Evolutionary conservation across 1,140 invertebrate species (phyloP).

Genomic region (Ostrea denselamellosa): DNA sequence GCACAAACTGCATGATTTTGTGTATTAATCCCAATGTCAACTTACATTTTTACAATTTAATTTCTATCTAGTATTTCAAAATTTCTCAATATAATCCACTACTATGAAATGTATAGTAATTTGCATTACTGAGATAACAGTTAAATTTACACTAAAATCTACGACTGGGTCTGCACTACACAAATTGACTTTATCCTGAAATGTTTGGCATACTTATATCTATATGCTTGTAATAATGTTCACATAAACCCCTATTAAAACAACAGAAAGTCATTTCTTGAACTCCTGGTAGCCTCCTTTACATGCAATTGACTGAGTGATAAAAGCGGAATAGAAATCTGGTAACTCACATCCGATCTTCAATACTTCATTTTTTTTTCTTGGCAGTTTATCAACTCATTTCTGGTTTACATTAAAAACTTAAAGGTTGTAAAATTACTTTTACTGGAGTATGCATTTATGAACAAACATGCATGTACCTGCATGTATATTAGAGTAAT

Average conservation of each 20-base stretch:
- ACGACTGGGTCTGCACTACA: no score
- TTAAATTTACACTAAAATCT: no score
- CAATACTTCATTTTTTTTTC: not conserved
- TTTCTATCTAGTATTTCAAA: no score
- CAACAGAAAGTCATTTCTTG: conserved; percentile 20
- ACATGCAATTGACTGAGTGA: conserved; percentile 13
- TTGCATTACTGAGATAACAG: no score
- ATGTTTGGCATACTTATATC: no score
- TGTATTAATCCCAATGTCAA: no score
- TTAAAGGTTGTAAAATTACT: conserved; percentile 20
- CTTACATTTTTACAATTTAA: no score
- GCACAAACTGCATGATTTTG: no score
- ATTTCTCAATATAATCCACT: no score
- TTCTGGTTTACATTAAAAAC: conserved; percentile 22
- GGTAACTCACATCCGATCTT: conserved; percentile 29
- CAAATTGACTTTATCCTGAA: no score
- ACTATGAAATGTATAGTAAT: no score
- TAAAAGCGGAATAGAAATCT: conserved; percentile 11
- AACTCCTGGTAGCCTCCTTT: conserved; percentile 9
- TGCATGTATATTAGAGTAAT: not conserved
- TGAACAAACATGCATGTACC: conserved; percentile 20
- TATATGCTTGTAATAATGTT: not conserved
- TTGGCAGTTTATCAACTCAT: not conserved
- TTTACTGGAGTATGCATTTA: conserved; percentile 22
- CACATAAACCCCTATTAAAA: not conserved